These are phyloP conservation scores for Stenotaenia linearis DNA, from an alignment of 2,888 invertebrate genomes.

Conservation along the genomic window DNA sequence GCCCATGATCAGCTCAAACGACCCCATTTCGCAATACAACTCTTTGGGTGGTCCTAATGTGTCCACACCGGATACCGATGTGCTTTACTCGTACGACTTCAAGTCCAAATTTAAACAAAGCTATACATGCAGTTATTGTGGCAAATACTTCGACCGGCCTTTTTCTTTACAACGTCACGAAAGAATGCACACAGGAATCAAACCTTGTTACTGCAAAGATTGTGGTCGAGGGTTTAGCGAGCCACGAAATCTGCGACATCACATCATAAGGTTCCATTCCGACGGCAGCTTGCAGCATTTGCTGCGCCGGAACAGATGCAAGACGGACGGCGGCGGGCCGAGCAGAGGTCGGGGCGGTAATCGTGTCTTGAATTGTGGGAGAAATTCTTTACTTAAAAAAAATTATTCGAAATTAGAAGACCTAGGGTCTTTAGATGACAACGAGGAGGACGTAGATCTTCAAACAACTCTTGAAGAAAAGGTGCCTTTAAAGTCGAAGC, in stretches of 20 bases:
- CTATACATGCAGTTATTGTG: constrained; percentile 44
- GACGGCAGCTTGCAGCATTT: constrained; percentile 40
- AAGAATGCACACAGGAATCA: constrained; percentile 47
- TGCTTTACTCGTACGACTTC: constrained; percentile 27
- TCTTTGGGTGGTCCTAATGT: background rate
- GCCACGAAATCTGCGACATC: constrained; percentile 46
- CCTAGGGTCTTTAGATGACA: background rate
- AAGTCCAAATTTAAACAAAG: constrained; percentile 32
- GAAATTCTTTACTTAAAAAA: constrained; percentile 38
- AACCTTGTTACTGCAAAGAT: constrained; percentile 45
- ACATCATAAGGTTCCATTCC: constrained; percentile 45
- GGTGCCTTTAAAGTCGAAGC: constrained; percentile 30
- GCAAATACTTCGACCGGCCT: constrained; percentile 45
- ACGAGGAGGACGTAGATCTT: constrained; percentile 13
- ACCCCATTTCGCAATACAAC: constrained; percentile 24
- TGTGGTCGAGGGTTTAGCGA: constrained; percentile 48
- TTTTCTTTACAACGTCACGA: constrained; percentile 47
- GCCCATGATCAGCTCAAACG: constrained; percentile 26
- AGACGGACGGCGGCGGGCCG: background rate
- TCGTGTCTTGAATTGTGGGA: constrained; percentile 35
- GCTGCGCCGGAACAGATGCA: constrained; percentile 37
- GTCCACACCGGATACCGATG: constrained; percentile 7
- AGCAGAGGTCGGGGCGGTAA: background rate
- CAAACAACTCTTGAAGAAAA: constrained; percentile 30
- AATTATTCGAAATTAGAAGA: constrained; percentile 29